Base-by-base conservation (phyloP, 2,888 invertebrate genomes). In the Taenaris catops region DNA sequence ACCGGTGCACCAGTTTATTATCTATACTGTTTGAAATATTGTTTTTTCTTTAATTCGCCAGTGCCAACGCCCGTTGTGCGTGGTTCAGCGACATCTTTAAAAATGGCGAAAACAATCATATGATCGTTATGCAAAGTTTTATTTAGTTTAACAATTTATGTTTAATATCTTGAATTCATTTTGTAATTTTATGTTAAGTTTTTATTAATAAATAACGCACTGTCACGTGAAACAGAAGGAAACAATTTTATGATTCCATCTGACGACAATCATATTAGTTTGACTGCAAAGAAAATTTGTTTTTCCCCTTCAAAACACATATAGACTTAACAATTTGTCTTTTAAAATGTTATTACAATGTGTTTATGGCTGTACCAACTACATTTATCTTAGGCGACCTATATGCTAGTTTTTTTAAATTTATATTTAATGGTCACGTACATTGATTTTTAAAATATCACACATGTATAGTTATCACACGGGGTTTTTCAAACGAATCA, bases 1-100 rank as follows among this genome's bases (percentile, higher is more conserved):
- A 31, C 14, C 23, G 16, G 14, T 23, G 4, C 23, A 16, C 14
- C n/a, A 11, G 29, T 21, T n/a, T n/a, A 29, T 29, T 34, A 16
- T 21, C 25, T 79, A 25, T 75, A 78, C 64, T 65, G 66, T 67
- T 57, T 51, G 51, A 50, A 69, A 63, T 79, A 74, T 72, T 72
- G 64, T 71, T 21, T 74, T 76, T 80, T 79, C 66, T 78, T 78
- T 72, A 73, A 74, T 71, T 14, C 4, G 9, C 7, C 8, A 29
- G 11, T 31, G 17, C 70, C 55, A 29, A 20, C 8, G 12, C 4
- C 52, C 56, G 50, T 46, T 49, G 61, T 58, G 7, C 2, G 2
- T 7, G 7, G 7, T 7, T 49, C 47, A 62, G 60, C 62, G 67
- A 57, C 63, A 58, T 60, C 55, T 70, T 71, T 70, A 64, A 70